Base-by-base conservation (phyloP, 2,888 invertebrate species). In the Keiferia lycopersicella region DNA sequence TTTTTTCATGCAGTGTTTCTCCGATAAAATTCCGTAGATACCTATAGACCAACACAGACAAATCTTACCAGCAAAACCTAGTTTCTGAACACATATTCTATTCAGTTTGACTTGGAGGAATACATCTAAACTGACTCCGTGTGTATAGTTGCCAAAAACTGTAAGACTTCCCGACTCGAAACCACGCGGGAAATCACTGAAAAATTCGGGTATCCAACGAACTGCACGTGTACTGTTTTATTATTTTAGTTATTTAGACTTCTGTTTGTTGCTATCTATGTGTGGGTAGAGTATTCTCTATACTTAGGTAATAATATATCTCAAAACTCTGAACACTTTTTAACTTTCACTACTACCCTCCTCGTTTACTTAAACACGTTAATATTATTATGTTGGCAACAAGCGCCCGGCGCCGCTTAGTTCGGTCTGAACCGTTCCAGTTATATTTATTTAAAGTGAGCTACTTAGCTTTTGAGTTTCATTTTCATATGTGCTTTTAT, bases 391-490 rank as follows among this genome's bases (percentile, higher is more conserved):
- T 34, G 34, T 11, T 34, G 16, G 22, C 30, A 56, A 56, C 56
- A 16, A 56, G 56, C 56, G 56, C 16, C 10, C 34, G 34, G 14
- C 34, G 30, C 16, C 26, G 30, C 34, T 16, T 26, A 53, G 56
- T 34, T 56, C 34, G 10, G n/a, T n/a, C n/a, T n/a, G 30, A 56
- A 34, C n/a, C 10, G 34, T 56, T 56, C 26, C 16, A 34, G 56
- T 56, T 56, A 56, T 30, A 56, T 26, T 30, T 30, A 53, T 30
- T 12, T 56, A 26, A 26, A 56, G n/a, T 34, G 56, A 14, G 56
- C 11, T 34, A 14, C 56, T 56, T 56, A 56, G 30, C 56, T 56
- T 56, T 56, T 34, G 30, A 56, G 56, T 56, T 34, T 34, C n/a
- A 34, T 3, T 56, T 34, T 16, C 26, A 14, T 34, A 34, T 53